Percentiles rank a stretch among this genome's conserved stretches.
Conservation (phyloP, 2,113 vertebrate species). For the Rhabdornis inornatus region DNA sequence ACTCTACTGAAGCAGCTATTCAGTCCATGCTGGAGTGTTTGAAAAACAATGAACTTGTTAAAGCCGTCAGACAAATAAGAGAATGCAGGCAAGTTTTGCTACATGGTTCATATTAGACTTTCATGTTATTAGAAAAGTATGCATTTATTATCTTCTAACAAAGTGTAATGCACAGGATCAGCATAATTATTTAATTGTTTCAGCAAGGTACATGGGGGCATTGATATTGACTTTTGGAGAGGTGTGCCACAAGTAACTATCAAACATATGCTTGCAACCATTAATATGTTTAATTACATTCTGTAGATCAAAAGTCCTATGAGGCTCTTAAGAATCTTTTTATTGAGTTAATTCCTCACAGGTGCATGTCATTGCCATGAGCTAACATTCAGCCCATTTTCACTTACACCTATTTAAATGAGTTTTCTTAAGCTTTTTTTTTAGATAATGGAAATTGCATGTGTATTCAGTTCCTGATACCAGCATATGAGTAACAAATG, state of each 20-base stretch:
- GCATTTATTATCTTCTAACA: neutral
- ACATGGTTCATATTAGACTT: neutral
- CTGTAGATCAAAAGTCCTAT: neutral
- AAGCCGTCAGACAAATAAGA: constrained; percentile 88
- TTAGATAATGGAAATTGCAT: neutral
- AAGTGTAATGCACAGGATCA: neutral
- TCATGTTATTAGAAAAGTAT: neutral
- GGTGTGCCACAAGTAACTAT: neutral
- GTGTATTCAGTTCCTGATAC: neutral
- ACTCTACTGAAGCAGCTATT: constrained; percentile 90
- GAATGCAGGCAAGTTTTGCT: constrained; percentile 87
- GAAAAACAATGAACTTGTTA: constrained; percentile 90
- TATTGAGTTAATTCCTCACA: neutral
- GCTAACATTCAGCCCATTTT: neutral
- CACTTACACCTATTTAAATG: neutral
- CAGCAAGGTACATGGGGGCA: neutral
- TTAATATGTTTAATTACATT: neutral
- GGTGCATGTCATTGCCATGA: neutral
- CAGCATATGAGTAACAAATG: neutral
- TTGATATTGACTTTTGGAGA: neutral
- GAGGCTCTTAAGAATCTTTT: neutral
- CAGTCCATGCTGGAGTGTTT: constrained; percentile 95
- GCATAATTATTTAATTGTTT: neutral
- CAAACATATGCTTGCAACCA: neutral
- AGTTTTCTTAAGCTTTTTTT: neutral